Evolutionary conservation across 1,140 invertebrate species (phyloP), one percentile per base, ranked within the genome.

Genomic region (Drosophila albomicans): DNA sequence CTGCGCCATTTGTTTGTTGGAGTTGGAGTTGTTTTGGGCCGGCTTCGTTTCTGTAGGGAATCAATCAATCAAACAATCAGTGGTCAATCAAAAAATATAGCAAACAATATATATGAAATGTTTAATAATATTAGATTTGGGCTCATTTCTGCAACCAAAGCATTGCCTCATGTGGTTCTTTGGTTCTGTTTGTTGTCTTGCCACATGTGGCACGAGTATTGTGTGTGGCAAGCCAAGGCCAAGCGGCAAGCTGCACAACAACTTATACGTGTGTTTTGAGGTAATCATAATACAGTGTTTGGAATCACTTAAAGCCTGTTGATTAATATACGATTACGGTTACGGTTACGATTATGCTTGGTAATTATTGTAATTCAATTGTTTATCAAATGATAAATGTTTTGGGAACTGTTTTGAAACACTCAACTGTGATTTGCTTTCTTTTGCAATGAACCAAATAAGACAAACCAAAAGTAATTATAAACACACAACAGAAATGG

Each of bases 31-130:
- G 93, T 95, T 94, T 95, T 95, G 95, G 94, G 94, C 94, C 94
- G 95, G 94, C 96, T 97, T 97, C 96, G 96, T 97, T 96, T 97
- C 96, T 97, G 38, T 16, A 5, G 15, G 41, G 43, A 16, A 56
- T 64, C 10, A 16, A 3, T 48, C 15, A 25, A 57, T 16, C 7
- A 54, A n/a, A 15, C 11, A 32, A 8, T 54, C 6, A 54, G 30
- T 54, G 35, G n/a, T 48, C n/a, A 25, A 45, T 52, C 28, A 49
- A 45, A 45, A 6, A 25, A 6, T 54, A 13, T 8, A 8, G 32
- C 7, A 28, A 32, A 45, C n/a, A 13, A 56, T 25, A n/a, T 28
- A 57, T 56, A 46, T 64, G 8, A 32, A n/a, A 46, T 62, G 32
- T 66, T 38, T 58, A 62, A 72, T 67, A 48, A 41, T 63, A 61